Percentiles rank a stretch among this genome's conserved stretches.
These are phyloP conservation scores for Marasmarcha lunaedactyla DNA, from an alignment of 2,888 invertebrate species.

Conservation along the genomic window DNA sequence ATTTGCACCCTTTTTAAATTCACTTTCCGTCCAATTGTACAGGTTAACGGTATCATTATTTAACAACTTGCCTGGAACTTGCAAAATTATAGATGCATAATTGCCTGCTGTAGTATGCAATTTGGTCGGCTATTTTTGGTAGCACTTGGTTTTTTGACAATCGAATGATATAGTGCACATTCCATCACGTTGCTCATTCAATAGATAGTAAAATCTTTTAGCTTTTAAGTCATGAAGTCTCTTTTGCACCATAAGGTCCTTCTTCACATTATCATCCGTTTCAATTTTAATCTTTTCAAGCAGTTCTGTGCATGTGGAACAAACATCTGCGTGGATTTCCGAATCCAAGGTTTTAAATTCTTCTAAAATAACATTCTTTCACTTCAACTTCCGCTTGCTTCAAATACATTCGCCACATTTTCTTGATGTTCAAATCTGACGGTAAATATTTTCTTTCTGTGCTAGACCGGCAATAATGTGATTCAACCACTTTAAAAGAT, in stretches of 20 bases:
- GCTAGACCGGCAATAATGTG: slow-evolving; percentile 15
- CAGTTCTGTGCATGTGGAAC: slow-evolving; percentile 17
- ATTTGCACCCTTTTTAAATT: no score
- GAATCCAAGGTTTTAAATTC: slow-evolving; percentile 19
- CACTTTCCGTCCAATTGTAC: no score
- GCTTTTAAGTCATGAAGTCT: slow-evolving; percentile 17
- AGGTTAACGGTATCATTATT: no score
- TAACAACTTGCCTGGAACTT: no score
- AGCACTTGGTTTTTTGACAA: slow-evolving; percentile 10
- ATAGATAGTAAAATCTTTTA: slow-evolving; percentile 18
- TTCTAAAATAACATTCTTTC: slow-evolving; percentile 16
- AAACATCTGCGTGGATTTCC: slow-evolving; percentile 18
- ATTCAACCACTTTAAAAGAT: slow-evolving; percentile 12
- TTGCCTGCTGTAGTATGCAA: slow-evolving; percentile 16
- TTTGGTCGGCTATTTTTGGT: slow-evolving; percentile 18
- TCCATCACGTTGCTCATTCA: slow-evolving; percentile 14
- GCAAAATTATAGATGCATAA: neutral
- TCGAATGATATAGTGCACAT: slow-evolving; percentile 16
- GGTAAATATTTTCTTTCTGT: slow-evolving; percentile 16
- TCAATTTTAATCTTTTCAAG: slow-evolving; percentile 18
- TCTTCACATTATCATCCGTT: slow-evolving; percentile 15
- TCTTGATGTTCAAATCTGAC: slow-evolving; percentile 13
- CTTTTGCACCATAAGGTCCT: slow-evolving; percentile 16
- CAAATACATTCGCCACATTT: slow-evolving; percentile 15
- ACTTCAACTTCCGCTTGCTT: slow-evolving; percentile 8